Conservation (phyloP, 2,113 vertebrate species). For the Amblyopsis rosae region DNA sequence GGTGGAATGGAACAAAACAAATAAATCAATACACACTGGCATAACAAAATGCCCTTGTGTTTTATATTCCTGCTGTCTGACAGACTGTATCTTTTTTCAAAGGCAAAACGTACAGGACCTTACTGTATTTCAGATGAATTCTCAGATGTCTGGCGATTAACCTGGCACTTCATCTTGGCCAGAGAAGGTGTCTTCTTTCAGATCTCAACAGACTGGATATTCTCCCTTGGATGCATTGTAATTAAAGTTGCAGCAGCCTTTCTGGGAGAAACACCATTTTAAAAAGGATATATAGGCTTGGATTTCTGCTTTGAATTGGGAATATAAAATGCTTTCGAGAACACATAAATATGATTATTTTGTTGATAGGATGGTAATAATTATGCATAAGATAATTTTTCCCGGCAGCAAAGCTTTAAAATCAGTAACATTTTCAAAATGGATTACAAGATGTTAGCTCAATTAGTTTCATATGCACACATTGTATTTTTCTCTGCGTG, state of each 20-base stretch:
- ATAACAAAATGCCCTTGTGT: conserved; percentile 18
- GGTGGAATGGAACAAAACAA: conserved; percentile 5
- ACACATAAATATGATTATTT: background rate
- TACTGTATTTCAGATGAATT: conserved; percentile 18
- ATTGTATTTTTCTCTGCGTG: conserved; percentile 31
- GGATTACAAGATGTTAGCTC: conserved; percentile 38
- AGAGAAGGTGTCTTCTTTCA: background rate
- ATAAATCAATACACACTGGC: conserved; percentile 13
- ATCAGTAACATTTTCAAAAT: conserved; percentile 41
- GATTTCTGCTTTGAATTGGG: background rate
- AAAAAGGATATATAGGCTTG: conserved; percentile 16
- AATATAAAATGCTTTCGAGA: background rate
- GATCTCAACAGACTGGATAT: background rate
- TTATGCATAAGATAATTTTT: background rate
- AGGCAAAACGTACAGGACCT: conserved; percentile 32
- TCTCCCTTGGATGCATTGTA: background rate
- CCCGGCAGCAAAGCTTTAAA: conserved; percentile 26
- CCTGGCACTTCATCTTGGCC: conserved; percentile 6
- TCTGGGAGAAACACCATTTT: background rate
- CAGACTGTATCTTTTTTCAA: conserved; percentile 36
- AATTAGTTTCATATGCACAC: conserved; percentile 34
- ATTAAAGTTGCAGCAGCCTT: background rate
- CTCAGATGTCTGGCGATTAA: conserved; percentile 21
- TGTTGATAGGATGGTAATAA: no score
- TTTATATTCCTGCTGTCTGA: conserved; percentile 24